phyloP scores from a whole-genome alignment of 2,113 vertebrate species.

The Dicrurus megarhynchus region DNA sequence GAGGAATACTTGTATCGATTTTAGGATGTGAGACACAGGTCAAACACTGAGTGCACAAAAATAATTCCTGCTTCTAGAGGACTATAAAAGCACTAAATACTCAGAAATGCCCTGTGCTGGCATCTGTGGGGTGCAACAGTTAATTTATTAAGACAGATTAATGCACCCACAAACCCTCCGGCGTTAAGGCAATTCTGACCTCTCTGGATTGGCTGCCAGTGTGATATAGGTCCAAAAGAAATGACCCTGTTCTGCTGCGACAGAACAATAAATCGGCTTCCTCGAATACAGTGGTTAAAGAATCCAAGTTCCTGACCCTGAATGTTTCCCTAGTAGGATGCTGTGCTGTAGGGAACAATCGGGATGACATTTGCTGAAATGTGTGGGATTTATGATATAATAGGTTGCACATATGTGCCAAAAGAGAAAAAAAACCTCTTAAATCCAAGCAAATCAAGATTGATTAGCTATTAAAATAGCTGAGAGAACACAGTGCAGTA shows the following conservation, averaged over 20 bases:
- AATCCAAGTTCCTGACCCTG: conserved; percentile 78
- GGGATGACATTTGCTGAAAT: conserved; percentile 78
- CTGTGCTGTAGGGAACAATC: conserved; percentile 77
- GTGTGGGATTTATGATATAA: conserved; percentile 79
- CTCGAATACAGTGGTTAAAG: conserved; percentile 71
- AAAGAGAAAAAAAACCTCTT: conserved; percentile 59
- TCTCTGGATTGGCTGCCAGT: conserved; percentile 65
- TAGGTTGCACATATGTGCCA: conserved; percentile 75
- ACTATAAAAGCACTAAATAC: neutral
- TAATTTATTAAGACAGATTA: conserved; percentile 1
- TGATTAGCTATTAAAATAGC: conserved; percentile 77
- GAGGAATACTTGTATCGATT: neutral
- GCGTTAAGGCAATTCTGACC: neutral
- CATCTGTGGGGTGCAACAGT: neutral
- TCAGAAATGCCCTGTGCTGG: neutral
- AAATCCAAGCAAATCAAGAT: conserved; percentile 81
- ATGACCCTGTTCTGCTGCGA: conserved; percentile 56
- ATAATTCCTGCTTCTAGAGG: neutral
- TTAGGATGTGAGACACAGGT: neutral
- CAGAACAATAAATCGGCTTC: conserved; percentile 77
- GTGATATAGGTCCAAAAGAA: conserved; percentile 74
- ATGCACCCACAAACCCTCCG: neutral
- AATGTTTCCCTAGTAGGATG: conserved; percentile 74
- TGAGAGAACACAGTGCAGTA: conserved; percentile 31
- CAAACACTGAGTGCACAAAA: neutral